Evolutionary conservation across 2,888 invertebrate genomes (phyloP), one percentile per base, ranked within the genome.

Genomic region (Erebia aethiops): DNA sequence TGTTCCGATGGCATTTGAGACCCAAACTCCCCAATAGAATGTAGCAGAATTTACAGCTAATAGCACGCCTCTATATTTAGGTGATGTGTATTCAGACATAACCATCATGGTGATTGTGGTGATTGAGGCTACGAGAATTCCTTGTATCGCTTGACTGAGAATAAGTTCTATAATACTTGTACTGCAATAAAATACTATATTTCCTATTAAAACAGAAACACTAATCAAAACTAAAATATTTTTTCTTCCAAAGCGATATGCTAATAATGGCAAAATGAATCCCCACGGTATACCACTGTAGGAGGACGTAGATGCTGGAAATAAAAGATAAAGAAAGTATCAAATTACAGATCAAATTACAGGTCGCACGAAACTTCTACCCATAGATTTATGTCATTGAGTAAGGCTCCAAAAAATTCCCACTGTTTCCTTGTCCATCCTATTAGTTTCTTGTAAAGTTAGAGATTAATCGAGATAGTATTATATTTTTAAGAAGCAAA

Each of bases 1-100:
- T 0, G 80, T 79, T 0, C 79, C 81, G 9, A 79, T 72, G 8
- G 74, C 74, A 56, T 76, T 77, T 4, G 76, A 56, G 8, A 70
- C 51, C 76, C 75, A 76, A 26, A 77, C 57, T 10, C 76, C 76
- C 75, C 76, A 76, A 18, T 70, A 73, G 26, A 72, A 73, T 1
- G 69, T 69, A 11, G 76, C 76, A 9, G 75, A 71, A 66, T 76
- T 77, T 0, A 72, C 41, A 3, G 74, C 72, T 49, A 77, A 43
- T 54, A 77, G 75, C 35, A 77, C 35, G 10, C 76, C 76, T 58
- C 76, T 65, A 43, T 76, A 76, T 52, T 71, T 62, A 3, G 74
- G 71, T 14, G 77, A 76, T 0, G 74, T 70, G 26, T 76, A 76
- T 70, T 76, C 76, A 10, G 74, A 72, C n/a, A n/a, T n/a, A n/a